Conservation (phyloP, 1,140 invertebrate species). For the Popillia japonica region DNA sequence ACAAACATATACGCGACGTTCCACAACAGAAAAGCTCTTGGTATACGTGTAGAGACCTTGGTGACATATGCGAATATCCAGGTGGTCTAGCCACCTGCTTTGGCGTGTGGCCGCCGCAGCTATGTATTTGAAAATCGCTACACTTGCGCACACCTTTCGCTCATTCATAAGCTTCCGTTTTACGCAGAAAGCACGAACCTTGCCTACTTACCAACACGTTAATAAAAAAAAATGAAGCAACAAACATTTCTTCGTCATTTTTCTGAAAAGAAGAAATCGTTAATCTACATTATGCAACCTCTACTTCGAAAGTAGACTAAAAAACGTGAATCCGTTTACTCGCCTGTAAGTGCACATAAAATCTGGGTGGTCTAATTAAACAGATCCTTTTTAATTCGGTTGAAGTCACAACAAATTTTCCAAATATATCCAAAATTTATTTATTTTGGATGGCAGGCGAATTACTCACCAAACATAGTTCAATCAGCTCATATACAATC, state of each 20-base stretch:
- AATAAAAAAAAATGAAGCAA: background rate
- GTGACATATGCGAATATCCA: conserved; percentile 26
- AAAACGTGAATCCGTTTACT: conserved; percentile 15
- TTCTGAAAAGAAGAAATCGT: conserved; percentile 14
- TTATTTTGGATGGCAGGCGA: too few species aligned
- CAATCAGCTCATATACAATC: conserved; percentile 25
- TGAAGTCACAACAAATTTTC: background rate
- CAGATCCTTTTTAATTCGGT: conserved; percentile 20
- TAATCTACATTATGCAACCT: conserved; percentile 26
- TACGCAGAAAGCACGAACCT: conserved; percentile 9
- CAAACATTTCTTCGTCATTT: background rate
- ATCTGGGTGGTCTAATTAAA: conserved; percentile 33
- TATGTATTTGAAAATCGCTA: conserved; percentile 33
- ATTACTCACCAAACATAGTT: background rate
- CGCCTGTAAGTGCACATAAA: background rate
- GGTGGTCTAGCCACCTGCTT: conserved; percentile 30
- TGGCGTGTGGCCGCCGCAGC: conserved; percentile 16
- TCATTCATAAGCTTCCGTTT: conserved; percentile 4
- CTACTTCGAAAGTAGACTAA: conserved; percentile 19
- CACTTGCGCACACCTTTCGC: conserved; percentile 26
- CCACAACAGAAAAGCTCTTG: too few species aligned
- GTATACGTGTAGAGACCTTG: conserved; percentile 1
- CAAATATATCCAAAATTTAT: too few species aligned
- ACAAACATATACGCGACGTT: too few species aligned
- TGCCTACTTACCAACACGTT: background rate